phyloP scores from a whole-genome alignment of 2,113 vertebrate species.

The Stercorarius parasiticus region DNA sequence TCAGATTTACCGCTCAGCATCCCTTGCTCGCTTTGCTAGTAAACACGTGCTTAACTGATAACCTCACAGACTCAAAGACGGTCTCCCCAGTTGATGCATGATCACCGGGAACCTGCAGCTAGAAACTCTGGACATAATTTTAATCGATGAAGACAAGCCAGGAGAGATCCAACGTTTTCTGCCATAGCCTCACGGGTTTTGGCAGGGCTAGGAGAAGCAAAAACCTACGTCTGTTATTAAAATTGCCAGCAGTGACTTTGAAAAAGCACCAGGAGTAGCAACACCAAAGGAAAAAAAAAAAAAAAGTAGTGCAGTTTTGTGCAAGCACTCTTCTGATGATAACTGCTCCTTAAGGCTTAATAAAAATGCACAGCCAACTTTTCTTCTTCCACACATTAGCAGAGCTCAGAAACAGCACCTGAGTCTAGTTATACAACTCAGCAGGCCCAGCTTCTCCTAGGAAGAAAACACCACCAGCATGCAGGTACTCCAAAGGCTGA shows the following conservation, averaged over 20 bases:
- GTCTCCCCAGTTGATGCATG: background rate
- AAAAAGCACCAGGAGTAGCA: background rate
- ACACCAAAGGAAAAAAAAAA: background rate
- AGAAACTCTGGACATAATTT: background rate
- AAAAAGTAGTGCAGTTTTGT: background rate
- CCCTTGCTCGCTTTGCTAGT: background rate
- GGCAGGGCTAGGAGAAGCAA: background rate
- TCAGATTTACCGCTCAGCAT: background rate
- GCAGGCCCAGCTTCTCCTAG: background rate
- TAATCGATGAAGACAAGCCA: background rate
- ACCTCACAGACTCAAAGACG: background rate
- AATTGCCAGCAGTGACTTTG: background rate
- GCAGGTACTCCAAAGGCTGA: constrained; percentile 4
- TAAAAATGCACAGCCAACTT: constrained; percentile 36
- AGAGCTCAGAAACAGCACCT: constrained; percentile 34
- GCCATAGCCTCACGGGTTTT: background rate
- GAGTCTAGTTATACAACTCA: constrained; percentile 4
- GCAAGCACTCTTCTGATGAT: background rate
- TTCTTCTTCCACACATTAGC: constrained; percentile 29
- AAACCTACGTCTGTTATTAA: background rate
- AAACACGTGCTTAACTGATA: background rate
- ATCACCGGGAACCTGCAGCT: background rate
- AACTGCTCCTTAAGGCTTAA: constrained; percentile 45
- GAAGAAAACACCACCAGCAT: background rate
- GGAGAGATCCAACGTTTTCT: background rate